phyloP scores from a whole-genome alignment of 2,888 invertebrate species.

The Apamea sordens region DNA sequence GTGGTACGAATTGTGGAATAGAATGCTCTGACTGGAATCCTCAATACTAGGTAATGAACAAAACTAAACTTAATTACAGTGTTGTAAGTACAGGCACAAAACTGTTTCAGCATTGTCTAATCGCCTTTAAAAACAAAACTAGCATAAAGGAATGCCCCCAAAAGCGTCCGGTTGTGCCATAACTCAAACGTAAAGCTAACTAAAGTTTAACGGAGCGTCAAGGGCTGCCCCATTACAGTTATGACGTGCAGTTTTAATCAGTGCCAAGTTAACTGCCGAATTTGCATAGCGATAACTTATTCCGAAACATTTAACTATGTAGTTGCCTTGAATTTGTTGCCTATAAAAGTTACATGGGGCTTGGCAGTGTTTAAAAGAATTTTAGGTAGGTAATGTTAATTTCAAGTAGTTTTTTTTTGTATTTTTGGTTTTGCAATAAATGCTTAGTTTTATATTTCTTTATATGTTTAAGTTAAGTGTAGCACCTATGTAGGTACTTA shows the following conservation, averaged over 20 bases:
- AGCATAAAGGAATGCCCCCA: neutral
- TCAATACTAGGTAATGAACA: no score
- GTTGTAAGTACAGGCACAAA: neutral
- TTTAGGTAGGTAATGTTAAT: neutral
- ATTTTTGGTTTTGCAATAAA: neutral
- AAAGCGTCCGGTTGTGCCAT: constrained; percentile 65
- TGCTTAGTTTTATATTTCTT: no score
- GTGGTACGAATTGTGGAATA: no score
- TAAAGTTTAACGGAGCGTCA: constrained; percentile 79
- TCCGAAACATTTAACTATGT: constrained; percentile 81
- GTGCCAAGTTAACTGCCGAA: constrained; percentile 74
- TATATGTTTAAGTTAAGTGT: neutral
- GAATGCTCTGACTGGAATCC: no score
- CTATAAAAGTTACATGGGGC: constrained; percentile 54
- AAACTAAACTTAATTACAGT: no score
- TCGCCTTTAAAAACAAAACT: neutral
- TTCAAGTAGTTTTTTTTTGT: neutral
- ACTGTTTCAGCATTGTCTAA: neutral
- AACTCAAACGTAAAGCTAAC: constrained; percentile 71
- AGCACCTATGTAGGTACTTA: neutral
- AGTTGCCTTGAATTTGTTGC: constrained; percentile 63
- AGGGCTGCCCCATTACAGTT: constrained; percentile 79
- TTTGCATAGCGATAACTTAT: constrained; percentile 84
- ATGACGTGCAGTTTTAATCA: constrained; percentile 83
- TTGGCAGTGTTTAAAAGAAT: constrained; percentile 22